Evolutionary conservation across 2,797 vertebrate genomes (phyloP), one percentile per base, ranked within the genome.

Genomic region (Betta splendens): DNA sequence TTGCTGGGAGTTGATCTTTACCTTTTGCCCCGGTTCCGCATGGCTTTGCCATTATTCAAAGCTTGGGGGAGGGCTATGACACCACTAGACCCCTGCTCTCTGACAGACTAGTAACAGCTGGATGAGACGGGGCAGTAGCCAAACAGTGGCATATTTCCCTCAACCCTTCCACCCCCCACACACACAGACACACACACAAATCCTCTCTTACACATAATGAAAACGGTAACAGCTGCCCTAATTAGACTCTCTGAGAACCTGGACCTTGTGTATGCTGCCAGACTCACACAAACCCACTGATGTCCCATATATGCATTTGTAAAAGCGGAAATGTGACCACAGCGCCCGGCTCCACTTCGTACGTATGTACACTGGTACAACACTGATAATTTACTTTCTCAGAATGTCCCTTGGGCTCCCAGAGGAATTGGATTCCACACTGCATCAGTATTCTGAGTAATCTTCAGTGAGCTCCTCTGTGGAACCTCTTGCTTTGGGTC

Each of bases 51-150:
- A 80, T 89, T 81, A 87, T 69, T 84, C 64, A 71, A 54, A 59
- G 71, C 72, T 61, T 12, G 28, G 63, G 77, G 80, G 72, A 46
- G 69, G 71, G 73, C 66, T 58, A 44, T 78, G 57, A 79, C 81
- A 86, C 83, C 84, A 79, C 77, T 45, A 80, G 82, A 87, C 77
- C 74, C 71, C 83, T 69, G 51, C 80, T 84, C 81, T 69, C 74
- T 91, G 86, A 92, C 83, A 85, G 83, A 91, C 86, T 69, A 72
- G 77, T 87, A 91, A 89, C 91, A 91, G 90, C 89, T 93, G 91
- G 87, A 91, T 88, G 70, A 82, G 78, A 85, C 74, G 75, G 68
- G 73, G 81, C 52, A 17, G 75, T 51, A 77, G 71, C 79, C 73
- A 80, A 64, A 78, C 77, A 86, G 75, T 72, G 67, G 79, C 76